Base-by-base conservation (phyloP, 2,797 vertebrate species). In the Acanthopagrus latus region DNA sequence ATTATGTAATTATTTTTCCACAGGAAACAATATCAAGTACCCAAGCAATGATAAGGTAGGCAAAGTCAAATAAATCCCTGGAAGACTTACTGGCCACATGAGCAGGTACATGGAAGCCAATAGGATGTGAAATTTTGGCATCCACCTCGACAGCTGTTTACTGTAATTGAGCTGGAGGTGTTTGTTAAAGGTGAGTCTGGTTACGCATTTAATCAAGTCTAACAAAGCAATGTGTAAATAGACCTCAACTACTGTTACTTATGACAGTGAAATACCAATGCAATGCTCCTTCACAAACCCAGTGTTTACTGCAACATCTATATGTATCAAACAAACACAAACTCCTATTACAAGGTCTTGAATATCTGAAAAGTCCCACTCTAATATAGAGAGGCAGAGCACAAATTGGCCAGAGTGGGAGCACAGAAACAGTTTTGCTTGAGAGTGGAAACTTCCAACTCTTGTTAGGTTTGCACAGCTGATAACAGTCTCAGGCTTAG, bases 101-200 rank as follows among this genome's bases (percentile, higher is more conserved):
- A 48, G 59, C 60, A 27, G 52, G 75, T 43, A 54, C 55, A 55
- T 52, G 20, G 69, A 76, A 74, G 62, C 75, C 86, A 87, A 81
- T 65, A 84, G 50, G 66, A 86, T 82, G 62, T 78, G 64, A 65
- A 64, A 81, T 76, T 70, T 59, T 83, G 80, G 80, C 77, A 70
- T 90, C 80, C 90, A 80, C 81, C 85, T 66, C 69, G 43, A 63
- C 70, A 21, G 1, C 64, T 54, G 71, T 88, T 90, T 70, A 66
- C 51, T 80, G 78, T 78, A 52, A 90, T 76, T 51, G 84, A 90
- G 78, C 56, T 44, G 55, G 55, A 59, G 57, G 62, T 89, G 56
- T 83, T 87, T 90, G 86, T 52, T 86, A 86, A 91, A 92, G 86
- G 87, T 78, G 80, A 84, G 88, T 87, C 56, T 59, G 63, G 65